Evolutionary conservation across 2,888 invertebrate genomes (phyloP).

Genomic region (Drosophila tripunctata): DNA sequence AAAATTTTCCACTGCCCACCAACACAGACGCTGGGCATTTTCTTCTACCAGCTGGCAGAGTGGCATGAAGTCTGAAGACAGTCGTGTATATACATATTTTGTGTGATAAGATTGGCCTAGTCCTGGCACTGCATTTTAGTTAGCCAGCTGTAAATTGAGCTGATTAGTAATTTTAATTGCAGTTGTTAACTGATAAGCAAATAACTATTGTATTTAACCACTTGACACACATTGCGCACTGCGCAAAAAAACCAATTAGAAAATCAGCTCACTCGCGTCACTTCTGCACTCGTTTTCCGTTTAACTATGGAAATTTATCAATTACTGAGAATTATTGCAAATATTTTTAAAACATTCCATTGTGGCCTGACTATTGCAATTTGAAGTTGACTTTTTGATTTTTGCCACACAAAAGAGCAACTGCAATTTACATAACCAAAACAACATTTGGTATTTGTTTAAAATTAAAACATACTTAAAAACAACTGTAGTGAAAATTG

Average conservation of each 20-base stretch:
- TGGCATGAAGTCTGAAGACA: neutral
- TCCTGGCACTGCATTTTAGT: neutral
- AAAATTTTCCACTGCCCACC: slow-evolving; percentile 68
- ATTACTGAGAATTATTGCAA: neutral
- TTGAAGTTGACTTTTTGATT: no score
- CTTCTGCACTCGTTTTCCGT: neutral
- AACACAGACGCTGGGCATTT: slow-evolving; percentile 39
- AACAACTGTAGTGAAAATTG: slow-evolving; percentile 53
- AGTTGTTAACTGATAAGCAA: slow-evolving; percentile 26
- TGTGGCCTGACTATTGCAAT: no score
- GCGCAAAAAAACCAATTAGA: neutral
- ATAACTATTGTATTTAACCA: slow-evolving; percentile 5
- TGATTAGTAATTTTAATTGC: slow-evolving; percentile 25
- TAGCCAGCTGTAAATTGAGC: slow-evolving; percentile 13
- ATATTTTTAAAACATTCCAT: no score
- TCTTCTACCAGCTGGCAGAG: slow-evolving; percentile 58
- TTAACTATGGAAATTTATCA: neutral
- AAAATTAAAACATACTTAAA: slow-evolving; percentile 2
- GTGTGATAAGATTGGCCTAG: slow-evolving; percentile 7
- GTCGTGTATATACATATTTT: no score
- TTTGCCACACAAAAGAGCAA: no score
- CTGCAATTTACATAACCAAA: no score
- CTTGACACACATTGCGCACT: slow-evolving; percentile 14
- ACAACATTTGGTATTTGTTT: neutral
- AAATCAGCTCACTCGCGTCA: neutral